Percentiles rank a stretch among this genome's conserved stretches.
These are phyloP conservation scores for Oceanites oceanicus DNA, from an alignment of 2,113 vertebrate species.

Conservation along the genomic window DNA sequence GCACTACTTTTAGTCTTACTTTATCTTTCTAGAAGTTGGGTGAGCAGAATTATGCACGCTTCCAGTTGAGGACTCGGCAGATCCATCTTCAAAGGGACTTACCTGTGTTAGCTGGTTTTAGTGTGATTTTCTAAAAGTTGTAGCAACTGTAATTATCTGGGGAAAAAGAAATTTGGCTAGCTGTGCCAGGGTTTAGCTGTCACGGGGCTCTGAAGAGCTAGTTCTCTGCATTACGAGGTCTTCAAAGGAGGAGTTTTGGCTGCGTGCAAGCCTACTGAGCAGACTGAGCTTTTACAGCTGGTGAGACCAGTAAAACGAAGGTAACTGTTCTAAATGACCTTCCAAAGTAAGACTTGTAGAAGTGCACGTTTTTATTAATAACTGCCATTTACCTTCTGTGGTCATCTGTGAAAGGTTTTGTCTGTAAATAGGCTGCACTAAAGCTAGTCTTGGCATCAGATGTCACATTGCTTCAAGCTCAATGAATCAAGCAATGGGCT, in stretches of 20 bases:
- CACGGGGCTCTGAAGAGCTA: not conserved
- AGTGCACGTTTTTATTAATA: not conserved
- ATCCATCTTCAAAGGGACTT: not conserved
- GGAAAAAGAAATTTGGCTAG: not conserved
- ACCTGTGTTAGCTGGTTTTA: not conserved
- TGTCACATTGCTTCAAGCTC: not conserved
- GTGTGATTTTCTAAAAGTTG: not conserved
- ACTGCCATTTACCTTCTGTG: not conserved
- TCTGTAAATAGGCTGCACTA: not conserved
- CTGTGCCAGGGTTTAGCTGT: not conserved
- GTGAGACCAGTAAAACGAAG: not conserved
- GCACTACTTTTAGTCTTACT: not conserved
- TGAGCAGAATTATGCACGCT: accelerated
- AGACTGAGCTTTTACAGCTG: not conserved
- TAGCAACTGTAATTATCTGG: not conserved
- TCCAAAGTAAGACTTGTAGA: not conserved
- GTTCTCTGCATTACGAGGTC: not conserved
- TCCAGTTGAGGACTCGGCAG: not conserved
- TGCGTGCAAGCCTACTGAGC: not conserved
- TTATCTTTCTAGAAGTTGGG: not conserved
- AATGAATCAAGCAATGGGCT: not conserved
- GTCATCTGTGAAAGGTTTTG: not conserved
- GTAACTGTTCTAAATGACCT: not conserved
- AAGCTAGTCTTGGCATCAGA: not conserved
- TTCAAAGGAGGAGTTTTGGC: not conserved